Evolutionary conservation across 2,797 vertebrate genomes (phyloP).

Genomic region (Chrosomus eos): DNA sequence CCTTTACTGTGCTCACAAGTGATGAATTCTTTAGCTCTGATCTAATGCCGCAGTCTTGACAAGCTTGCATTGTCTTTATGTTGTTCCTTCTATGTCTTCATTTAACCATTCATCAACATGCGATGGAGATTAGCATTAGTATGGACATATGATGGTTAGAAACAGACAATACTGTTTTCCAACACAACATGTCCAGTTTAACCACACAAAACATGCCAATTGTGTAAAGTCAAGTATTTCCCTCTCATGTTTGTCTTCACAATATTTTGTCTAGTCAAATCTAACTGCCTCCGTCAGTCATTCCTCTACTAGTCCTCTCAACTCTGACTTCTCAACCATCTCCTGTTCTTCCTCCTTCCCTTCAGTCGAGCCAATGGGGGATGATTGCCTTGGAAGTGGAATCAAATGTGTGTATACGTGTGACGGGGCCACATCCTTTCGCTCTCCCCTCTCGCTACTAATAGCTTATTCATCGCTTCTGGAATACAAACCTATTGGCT

Average conservation of each 20-base stretch:
- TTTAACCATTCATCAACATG: constrained; percentile 21
- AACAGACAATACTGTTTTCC: background rate
- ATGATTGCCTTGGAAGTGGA: constrained; percentile 97
- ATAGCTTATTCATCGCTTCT: constrained; percentile 69
- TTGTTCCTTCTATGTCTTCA: constrained; percentile 7
- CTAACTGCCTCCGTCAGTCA: constrained; percentile 67
- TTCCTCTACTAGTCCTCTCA: constrained; percentile 49
- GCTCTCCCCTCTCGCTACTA: constrained; percentile 57
- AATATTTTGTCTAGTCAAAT: constrained; percentile 63
- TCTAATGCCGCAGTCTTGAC: constrained; percentile 13
- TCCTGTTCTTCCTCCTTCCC: constrained; percentile 89
- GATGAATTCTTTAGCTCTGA: constrained; percentile 40
- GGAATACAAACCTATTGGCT: constrained; percentile 71
- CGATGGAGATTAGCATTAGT: background rate
- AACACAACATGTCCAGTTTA: background rate
- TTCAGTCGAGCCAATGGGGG: constrained; percentile 95
- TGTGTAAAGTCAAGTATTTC: constrained; percentile 47
- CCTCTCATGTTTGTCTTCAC: constrained; percentile 50
- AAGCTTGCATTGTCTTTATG: constrained; percentile 2
- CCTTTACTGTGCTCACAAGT: background rate
- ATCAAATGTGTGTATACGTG: constrained; percentile 98
- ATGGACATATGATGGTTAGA: background rate
- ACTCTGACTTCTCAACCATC: constrained; percentile 84
- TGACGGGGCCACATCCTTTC: constrained; percentile 62
- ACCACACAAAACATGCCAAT: background rate